Percentiles rank a stretch among this genome's conserved stretches.
phyloP scores from a whole-genome alignment of 2,797 vertebrate genomes.

The Columba guinea region DNA sequence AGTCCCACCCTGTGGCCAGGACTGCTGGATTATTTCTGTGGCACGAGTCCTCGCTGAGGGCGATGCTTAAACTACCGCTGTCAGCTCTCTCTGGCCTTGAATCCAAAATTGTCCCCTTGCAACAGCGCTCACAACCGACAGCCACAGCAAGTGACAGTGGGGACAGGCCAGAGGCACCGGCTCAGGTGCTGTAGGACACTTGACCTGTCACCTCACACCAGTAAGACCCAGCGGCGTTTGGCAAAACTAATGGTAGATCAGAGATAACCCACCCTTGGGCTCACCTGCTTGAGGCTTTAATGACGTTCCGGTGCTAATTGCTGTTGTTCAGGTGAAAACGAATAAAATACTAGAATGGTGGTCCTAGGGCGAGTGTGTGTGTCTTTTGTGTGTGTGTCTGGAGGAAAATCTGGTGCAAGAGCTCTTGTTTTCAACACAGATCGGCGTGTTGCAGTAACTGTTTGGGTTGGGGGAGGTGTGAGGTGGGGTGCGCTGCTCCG shows the following conservation, averaged over 20 bases:
- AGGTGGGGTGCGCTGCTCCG: not conserved
- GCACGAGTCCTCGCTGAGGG: not conserved
- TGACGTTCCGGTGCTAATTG: not conserved
- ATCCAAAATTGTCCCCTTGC: fast-evolving
- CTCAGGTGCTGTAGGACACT: not conserved
- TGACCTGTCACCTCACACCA: fast-evolving
- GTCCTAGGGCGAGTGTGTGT: no score
- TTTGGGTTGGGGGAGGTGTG: not conserved
- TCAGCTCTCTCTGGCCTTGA: not conserved
- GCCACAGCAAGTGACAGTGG: fast-evolving
- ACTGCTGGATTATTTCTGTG: not conserved
- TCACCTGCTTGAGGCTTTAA: not conserved
- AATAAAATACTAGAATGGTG: not conserved
- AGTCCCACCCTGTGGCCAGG: not conserved
- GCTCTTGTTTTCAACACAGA: fast-evolving
- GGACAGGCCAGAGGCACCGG: not conserved
- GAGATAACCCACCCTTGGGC: not conserved
- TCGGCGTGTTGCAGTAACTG: fast-evolving
- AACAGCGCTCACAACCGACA: fast-evolving
- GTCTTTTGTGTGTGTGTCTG: not conserved
- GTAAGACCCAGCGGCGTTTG: fast-evolving
- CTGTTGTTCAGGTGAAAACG: not conserved
- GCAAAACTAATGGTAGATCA: not conserved
- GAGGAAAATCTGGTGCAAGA: fast-evolving
- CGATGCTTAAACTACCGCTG: not conserved